A percentile compares a stretch with the other conserved stretches of the same genome.
Conservation (phyloP, 1,140 invertebrate species). For the Drepana arcuata region DNA sequence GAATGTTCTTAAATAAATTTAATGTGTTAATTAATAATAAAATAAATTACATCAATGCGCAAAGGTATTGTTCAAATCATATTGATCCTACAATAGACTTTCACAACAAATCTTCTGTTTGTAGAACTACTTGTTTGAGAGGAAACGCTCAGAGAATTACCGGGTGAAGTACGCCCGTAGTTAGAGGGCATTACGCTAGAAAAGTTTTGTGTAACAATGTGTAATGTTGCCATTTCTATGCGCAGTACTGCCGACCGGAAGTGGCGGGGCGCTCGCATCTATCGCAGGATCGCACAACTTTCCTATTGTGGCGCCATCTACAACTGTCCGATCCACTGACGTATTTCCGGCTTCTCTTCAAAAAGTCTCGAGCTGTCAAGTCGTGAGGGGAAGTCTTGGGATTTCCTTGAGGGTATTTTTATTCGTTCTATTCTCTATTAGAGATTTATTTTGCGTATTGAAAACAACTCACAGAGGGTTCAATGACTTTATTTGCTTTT, state of each 20-base stretch:
- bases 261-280: constrained; percentile 31
- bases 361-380: constrained; percentile 61
- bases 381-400: constrained; percentile 42
- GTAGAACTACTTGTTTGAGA: constrained; percentile 39
- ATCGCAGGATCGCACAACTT: constrained; percentile 39
- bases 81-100: too few relatives aligned
- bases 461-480: constrained; percentile 8
- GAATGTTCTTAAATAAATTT: too few relatives aligned
- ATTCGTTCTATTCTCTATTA: constrained; percentile 41
- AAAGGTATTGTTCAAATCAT: too few relatives aligned
- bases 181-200: constrained; percentile 48
- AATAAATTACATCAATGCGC: too few relatives aligned
- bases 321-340: constrained; percentile 60
- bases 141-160: constrained; percentile 42
- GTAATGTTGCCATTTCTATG: constrained; percentile 70
- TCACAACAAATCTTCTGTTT: constrained; percentile 35
- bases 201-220: constrained; percentile 68
- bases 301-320: constrained; percentile 64
- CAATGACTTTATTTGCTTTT: background rate
- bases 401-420: constrained; percentile 63
- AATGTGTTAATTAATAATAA: too few relatives aligned
- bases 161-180: constrained; percentile 41
- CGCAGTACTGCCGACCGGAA: constrained; percentile 56
- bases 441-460: constrained; percentile 44
- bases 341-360: constrained; percentile 63